Evolutionary conservation across 2,888 invertebrate genomes (phyloP).

Genomic region (Plebejus argus): DNA sequence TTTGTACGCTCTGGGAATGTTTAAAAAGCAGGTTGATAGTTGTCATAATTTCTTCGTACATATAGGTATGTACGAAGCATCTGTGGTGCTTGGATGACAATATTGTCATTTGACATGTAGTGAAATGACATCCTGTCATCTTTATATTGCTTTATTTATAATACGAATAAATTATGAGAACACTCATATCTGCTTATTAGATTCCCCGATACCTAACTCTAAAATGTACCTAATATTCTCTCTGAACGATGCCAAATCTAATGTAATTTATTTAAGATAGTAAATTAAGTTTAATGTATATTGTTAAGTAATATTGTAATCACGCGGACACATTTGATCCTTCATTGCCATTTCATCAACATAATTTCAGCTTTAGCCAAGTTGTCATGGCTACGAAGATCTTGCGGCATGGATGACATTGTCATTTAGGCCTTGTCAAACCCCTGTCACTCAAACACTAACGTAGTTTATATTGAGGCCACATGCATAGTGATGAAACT

Average conservation of each 20-base stretch:
- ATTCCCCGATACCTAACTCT: neutral
- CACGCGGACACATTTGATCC: neutral
- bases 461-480: neutral
- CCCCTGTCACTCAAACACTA: neutral
- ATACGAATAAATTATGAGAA: neutral
- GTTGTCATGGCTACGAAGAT: neutral
- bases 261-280: neutral
- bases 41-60: neutral
- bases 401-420: neutral
- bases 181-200: neutral
- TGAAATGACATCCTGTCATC: neutral
- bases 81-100: neutral
- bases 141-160: neutral
- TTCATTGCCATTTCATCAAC: neutral
- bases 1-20: neutral
- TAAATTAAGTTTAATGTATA: neutral
- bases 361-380: neutral
- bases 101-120: neutral
- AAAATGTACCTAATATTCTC: neutral
- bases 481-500: too few relatives aligned
- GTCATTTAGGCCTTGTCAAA: neutral
- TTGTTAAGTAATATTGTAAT: neutral
- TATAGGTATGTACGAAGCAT: too few relatives aligned
- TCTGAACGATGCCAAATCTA: neutral
- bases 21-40: neutral